A percentile compares a stretch with the other conserved stretches of the same genome.
Conservation (phyloP, 2,888 invertebrate species). For the Apamea epomidion region DNA sequence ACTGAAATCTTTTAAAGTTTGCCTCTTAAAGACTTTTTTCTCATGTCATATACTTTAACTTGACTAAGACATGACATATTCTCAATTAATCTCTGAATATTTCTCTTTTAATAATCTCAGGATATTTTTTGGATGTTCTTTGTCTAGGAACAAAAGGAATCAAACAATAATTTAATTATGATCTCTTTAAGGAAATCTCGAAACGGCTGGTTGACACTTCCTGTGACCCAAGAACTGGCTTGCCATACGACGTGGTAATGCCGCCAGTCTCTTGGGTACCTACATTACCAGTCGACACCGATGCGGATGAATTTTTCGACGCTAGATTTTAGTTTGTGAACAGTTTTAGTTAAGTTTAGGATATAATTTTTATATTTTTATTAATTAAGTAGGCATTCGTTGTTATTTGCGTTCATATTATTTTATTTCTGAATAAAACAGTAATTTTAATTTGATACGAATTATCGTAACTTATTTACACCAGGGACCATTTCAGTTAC, state of each 20-base stretch:
- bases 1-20: conserved; percentile 45
- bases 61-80: conserved; percentile 12
- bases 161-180: neutral
- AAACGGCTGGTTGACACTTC: neutral
- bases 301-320: neutral
- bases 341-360: neutral
- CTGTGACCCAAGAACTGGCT: neutral
- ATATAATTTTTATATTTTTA: neutral
- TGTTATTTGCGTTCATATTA: neutral
- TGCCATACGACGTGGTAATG: neutral
- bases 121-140: neutral
- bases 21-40: conserved; percentile 32
- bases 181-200: neutral
- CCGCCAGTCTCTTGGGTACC: neutral
- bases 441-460: conserved; percentile 30
- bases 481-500: neutral
- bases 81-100: conserved; percentile 19
- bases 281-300: neutral
- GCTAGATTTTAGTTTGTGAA: too few relatives aligned
- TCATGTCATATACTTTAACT: conserved; percentile 29
- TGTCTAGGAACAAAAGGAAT: neutral
- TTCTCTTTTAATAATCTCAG: too few relatives aligned
- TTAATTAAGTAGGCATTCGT: neutral
- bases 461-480: conserved; percentile 16
- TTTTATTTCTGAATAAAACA: neutral